phyloP scores from a whole-genome alignment of 2,888 invertebrate genomes.

The Palloptera scutellata region DNA sequence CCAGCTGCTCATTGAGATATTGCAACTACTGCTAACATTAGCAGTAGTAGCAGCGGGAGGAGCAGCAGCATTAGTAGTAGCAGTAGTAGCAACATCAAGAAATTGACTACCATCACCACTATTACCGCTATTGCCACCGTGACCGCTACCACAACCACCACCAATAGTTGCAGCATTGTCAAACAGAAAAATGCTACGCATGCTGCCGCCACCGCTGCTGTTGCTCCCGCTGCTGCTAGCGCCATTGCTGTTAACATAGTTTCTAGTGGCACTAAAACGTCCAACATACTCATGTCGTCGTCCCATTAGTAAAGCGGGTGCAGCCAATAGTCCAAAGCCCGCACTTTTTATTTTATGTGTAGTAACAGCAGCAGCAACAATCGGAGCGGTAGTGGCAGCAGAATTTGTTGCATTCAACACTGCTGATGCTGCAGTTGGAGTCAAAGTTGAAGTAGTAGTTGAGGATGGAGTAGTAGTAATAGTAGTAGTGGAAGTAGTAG shows the following conservation, averaged over 20 bases:
- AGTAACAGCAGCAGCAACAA: slow-evolving; percentile 2
- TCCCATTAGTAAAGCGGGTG: slow-evolving; percentile 13
- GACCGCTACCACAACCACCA: slow-evolving; percentile 23
- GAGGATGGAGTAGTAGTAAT: slow-evolving; percentile 55
- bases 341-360: neutral
- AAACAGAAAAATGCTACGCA: slow-evolving; percentile 20
- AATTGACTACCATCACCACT: slow-evolving; percentile 4
- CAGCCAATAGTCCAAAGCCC: slow-evolving; percentile 26
- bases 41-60: slow-evolving; percentile 14
- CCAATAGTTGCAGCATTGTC: slow-evolving; percentile 25
- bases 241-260: slow-evolving; percentile 15
- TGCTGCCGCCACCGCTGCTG: slow-evolving; percentile 19
- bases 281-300: slow-evolving; percentile 4
- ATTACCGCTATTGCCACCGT: slow-evolving; percentile 6
- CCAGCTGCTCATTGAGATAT: slow-evolving; percentile 50
- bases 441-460: slow-evolving; percentile 59
- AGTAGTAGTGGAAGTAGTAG: slow-evolving; percentile 56
- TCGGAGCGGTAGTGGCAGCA: slow-evolving; percentile 20
- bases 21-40: neutral
- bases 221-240: slow-evolving; percentile 28
- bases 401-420: slow-evolving; percentile 34
- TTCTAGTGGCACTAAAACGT: no score
- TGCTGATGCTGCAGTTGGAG: slow-evolving; percentile 51
- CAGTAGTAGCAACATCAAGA: slow-evolving; percentile 7
- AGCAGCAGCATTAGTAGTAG: slow-evolving; percentile 19